Evolutionary conservation across 2,797 vertebrate genomes (phyloP).

Genomic region (Enteromius fasciolatus): DNA sequence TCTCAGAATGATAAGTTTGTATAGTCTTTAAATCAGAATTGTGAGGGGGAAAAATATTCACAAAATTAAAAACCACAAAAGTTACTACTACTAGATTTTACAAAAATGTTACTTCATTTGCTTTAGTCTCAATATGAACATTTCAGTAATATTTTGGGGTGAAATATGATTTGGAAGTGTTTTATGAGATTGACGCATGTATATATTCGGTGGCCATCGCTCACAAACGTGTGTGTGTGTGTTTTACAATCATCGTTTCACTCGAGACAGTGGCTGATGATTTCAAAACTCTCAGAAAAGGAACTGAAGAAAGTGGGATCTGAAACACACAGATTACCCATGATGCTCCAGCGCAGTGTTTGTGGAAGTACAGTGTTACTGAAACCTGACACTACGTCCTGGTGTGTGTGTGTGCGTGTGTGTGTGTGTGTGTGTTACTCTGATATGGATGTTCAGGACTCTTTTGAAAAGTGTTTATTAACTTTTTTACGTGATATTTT

Average conservation of each 20-base stretch:
- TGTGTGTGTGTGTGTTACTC: neutral
- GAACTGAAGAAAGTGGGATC: neutral
- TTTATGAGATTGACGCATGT: neutral
- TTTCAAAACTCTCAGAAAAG: slow-evolving; percentile 1
- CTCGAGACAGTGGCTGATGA: neutral
- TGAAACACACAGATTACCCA: neutral
- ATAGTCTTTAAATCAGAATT: neutral
- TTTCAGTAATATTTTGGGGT: neutral
- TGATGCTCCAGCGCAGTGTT: neutral
- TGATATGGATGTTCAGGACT: neutral
- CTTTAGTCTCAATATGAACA: neutral
- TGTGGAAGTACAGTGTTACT: neutral
- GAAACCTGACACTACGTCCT: neutral
- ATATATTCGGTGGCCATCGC: neutral
- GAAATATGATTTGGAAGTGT: neutral
- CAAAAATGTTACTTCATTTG: no score
- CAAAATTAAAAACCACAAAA: neutral
- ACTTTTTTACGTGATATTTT: neutral
- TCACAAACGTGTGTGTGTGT: neutral
- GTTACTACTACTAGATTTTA: neutral
- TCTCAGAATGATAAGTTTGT: neutral
- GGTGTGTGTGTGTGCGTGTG: neutral
- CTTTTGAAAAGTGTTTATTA: neutral
- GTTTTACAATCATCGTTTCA: neutral
- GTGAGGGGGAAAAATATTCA: neutral